These are phyloP conservation scores for Tethya wilhelma DNA, from an alignment of 37 sponge, comb jelly and placozoan species.

Conservation along the genomic window DNA sequence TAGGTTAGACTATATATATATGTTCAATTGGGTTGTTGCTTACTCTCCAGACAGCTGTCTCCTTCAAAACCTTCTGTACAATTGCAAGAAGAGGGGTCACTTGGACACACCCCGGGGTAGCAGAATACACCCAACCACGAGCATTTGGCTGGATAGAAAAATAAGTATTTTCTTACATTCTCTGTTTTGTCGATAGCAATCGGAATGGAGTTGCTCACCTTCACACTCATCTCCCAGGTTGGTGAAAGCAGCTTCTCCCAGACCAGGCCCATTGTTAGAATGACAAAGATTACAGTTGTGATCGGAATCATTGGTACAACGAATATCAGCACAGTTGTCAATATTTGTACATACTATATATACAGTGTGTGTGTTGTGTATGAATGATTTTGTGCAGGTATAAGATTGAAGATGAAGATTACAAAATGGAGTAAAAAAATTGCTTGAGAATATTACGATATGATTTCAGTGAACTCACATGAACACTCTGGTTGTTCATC, in stretches of 20 bases:
- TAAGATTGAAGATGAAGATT: neutral
- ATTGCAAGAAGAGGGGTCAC: conserved; percentile 43
- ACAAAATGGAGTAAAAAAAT: neutral
- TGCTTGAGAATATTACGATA: neutral
- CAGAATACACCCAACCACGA: conserved; percentile 75
- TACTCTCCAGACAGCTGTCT: conserved; percentile 67
- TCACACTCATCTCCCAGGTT: conserved; percentile 52
- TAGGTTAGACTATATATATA: no score
- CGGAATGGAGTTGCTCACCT: no score
- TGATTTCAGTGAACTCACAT: conserved; percentile 23
- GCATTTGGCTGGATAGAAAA: conserved; percentile 50
- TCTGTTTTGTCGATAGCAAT: neutral
- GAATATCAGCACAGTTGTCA: conserved; percentile 56
- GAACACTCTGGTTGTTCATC: conserved; percentile 65
- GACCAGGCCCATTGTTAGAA: conserved; percentile 53
- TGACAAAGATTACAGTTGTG: conserved; percentile 55
- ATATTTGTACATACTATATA: conserved; percentile 65
- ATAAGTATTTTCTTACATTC: neutral
- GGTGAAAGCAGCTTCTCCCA: conserved; percentile 53
- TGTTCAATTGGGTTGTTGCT: conserved; percentile 15
- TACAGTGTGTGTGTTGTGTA: neutral
- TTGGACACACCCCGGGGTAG: conserved; percentile 77
- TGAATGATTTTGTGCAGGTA: neutral
- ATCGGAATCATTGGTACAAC: conserved; percentile 58
- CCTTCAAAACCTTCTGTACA: conserved; percentile 68